Percentiles rank a stretch among this genome's conserved stretches.
These are phyloP conservation scores for Pocillopora damicornis DNA, from an alignment of 64 coral and sea anemone genomes.

Conservation along the genomic window DNA sequence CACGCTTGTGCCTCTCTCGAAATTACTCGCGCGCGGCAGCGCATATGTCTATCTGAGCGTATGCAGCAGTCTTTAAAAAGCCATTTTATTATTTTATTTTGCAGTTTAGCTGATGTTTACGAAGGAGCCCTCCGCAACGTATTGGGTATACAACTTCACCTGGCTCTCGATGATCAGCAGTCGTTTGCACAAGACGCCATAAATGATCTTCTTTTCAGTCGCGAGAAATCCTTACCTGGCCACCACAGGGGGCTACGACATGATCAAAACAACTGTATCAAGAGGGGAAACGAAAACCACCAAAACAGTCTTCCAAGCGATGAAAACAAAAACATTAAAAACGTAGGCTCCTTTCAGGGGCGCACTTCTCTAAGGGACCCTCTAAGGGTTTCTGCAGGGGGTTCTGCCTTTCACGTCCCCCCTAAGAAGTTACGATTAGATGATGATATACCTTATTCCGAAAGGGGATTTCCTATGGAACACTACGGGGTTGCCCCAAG, in stretches of 20 bases:
- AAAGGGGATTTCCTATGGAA: conserved; percentile 32
- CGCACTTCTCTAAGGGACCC: conserved; percentile 41
- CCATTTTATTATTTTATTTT: not conserved
- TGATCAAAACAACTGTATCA: not conserved
- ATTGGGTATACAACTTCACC: conserved; percentile 42
- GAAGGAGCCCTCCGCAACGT: conserved; percentile 67
- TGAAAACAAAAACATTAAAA: conserved; percentile 37
- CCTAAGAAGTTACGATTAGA: conserved; percentile 52
- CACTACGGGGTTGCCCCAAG: conserved; percentile 30
- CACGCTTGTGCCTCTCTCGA: too few relatives aligned
- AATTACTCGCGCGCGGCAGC: too few relatives aligned
- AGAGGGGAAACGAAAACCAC: conserved; percentile 34
- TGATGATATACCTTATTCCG: conserved; percentile 4
- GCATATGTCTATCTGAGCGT: too few relatives aligned
- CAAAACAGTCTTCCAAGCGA: conserved; percentile 11
- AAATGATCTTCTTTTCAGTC: conserved; percentile 37
- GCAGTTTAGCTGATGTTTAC: conserved; percentile 59
- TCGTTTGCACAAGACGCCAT: conserved; percentile 26
- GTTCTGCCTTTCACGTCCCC: conserved; percentile 61
- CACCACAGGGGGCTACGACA: conserved; percentile 16
- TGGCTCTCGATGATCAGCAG: conserved; percentile 50
- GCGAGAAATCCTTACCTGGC: conserved; percentile 25
- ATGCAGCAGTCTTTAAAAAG: not conserved
- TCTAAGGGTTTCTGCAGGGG: conserved; percentile 10
- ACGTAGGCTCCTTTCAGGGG: conserved; percentile 26